Percentiles rank a stretch among this genome's conserved stretches.
Conservation (phyloP, 2,797 vertebrate species). For the Gallinago nigripennis region DNA sequence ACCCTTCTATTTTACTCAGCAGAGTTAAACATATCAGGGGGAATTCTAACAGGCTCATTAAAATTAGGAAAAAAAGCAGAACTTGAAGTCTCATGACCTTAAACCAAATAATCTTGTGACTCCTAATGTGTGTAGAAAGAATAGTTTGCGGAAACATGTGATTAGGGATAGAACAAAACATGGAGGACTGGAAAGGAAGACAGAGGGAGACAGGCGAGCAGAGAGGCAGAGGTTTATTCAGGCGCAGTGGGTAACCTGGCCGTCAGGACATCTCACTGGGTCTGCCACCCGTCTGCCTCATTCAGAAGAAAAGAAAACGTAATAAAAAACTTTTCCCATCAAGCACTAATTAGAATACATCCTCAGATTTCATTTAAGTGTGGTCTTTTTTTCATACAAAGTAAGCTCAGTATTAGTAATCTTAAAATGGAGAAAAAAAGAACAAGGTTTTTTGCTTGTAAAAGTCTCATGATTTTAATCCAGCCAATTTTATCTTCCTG, state of each 20-base stretch:
- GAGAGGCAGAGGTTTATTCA: background rate
- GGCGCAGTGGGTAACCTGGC: background rate
- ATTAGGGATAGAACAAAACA: background rate
- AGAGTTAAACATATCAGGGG: background rate
- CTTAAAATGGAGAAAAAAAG: background rate
- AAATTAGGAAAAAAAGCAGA: background rate
- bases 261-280: background rate
- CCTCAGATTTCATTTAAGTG: background rate
- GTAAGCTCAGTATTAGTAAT: background rate
- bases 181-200: background rate
- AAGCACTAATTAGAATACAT: background rate
- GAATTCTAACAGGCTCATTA: background rate
- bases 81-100: constrained; percentile 18
- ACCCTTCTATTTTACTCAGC: background rate
- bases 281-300: background rate
- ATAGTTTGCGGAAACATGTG: constrained; percentile 7
- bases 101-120: constrained; percentile 41
- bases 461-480: background rate
- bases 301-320: background rate
- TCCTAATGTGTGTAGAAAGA: background rate
- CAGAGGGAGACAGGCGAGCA: background rate
- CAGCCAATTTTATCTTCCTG: background rate
- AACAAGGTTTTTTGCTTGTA: accelerated
- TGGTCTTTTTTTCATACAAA: background rate
- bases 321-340: background rate